These are phyloP conservation scores for Syritta pipiens DNA, from an alignment of 2,888 invertebrate genomes.

Conservation along the genomic window DNA sequence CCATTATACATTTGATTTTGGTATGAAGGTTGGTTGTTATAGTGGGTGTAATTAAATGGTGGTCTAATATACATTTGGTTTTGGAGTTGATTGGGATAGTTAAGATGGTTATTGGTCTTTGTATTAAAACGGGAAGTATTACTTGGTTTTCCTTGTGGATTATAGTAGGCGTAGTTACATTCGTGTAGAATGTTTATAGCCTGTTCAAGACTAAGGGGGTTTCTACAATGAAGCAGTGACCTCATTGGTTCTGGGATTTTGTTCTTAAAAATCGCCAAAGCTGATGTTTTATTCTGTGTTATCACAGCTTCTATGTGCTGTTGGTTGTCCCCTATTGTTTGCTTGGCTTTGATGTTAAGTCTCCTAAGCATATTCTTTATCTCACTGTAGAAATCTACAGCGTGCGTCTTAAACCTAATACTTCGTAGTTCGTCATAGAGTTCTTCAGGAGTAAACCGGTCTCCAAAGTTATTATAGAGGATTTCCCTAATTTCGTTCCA, in stretches of 20 bases:
- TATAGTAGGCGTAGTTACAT: not conserved
- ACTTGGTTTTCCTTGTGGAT: too few relatives aligned
- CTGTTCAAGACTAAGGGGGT: not conserved
- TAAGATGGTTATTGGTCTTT: not conserved
- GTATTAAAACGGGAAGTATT: too few relatives aligned
- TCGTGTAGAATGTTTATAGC: not conserved
- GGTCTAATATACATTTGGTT: not conserved
- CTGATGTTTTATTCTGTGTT: constrained; percentile 2
- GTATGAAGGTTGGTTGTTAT: not conserved
- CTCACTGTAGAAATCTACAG: too few relatives aligned
- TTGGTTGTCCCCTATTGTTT: not conserved
- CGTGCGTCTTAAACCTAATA: too few relatives aligned
- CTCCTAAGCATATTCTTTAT: constrained; percentile 42
- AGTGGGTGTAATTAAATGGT: not conserved
- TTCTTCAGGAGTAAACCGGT: too few relatives aligned
- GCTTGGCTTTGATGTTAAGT: not conserved
- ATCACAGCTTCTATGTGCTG: not conserved
- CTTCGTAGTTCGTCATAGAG: too few relatives aligned
- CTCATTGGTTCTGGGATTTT: not conserved
- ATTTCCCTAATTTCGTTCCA: too few relatives aligned
- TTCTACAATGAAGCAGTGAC: not conserved
- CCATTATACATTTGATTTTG: too few relatives aligned
- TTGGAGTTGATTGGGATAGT: not conserved
- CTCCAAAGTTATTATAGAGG: too few relatives aligned
- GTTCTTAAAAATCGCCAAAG: not conserved